phyloP scores from a whole-genome alignment of 2,797 vertebrate genomes.

The Heteromormyrus szaboi region DNA sequence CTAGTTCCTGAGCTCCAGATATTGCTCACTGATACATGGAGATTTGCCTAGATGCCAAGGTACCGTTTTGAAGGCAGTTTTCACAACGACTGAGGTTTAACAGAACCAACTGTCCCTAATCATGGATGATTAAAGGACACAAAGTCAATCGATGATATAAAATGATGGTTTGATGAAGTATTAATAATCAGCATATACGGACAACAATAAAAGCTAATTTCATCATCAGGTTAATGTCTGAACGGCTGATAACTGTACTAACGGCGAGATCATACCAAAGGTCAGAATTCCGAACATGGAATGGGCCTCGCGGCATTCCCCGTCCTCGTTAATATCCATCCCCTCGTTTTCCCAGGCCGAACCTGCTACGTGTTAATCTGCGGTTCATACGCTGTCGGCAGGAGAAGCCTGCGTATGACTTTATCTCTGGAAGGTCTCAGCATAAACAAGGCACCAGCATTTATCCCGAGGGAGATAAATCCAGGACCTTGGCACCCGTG shows the following conservation, averaged over 20 bases:
- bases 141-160: neutral
- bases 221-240: neutral
- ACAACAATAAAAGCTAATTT: neutral
- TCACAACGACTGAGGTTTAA: neutral
- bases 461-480: conserved; percentile 57
- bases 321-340: neutral
- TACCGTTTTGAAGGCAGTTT: neutral
- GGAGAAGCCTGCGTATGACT: conserved; percentile 59
- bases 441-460: conserved; percentile 45
- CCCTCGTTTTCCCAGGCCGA: too few relatives aligned
- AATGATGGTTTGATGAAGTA: neutral
- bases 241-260: neutral
- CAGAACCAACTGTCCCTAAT: neutral
- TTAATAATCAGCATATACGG: neutral
- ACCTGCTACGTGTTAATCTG: neutral
- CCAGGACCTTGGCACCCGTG: neutral
- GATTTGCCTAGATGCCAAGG: neutral
- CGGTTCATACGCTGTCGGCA: conserved; percentile 51
- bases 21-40: neutral
- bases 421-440: conserved; percentile 56
- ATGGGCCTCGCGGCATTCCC: neutral
- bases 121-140: neutral
- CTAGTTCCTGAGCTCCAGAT: neutral
- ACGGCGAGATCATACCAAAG: neutral
- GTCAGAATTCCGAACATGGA: neutral